Base-by-base conservation (phyloP, 2,888 invertebrate genomes). In the Macrosoma leucophasiata region DNA sequence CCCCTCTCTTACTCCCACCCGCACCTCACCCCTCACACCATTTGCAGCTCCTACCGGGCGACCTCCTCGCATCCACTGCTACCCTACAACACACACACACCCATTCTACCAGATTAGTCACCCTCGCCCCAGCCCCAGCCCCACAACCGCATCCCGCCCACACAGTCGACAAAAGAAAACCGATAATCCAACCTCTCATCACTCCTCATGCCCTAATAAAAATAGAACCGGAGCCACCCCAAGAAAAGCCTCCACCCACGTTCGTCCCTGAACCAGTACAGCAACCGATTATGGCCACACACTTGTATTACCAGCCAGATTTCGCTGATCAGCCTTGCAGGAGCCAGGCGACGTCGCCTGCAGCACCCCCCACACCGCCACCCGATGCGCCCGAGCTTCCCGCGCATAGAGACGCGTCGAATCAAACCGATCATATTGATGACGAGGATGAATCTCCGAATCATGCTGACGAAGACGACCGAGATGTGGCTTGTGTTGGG, bases 341-440 rank as follows among this genome's bases (percentile, higher is more conserved):
- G 36, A 78, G 79, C 48, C 81, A 78, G 42, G 81, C 81, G 3
- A 78, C 90, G 11, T 90, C 90, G 0, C 90, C 91, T 0, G 88
- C 87, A 1, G 88, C 88, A 1, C 82, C 86, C 0, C 74, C 84
- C 1, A 77, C 86, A 14, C 75, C 81, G 12, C 79, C 86, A 9
- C 85, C 87, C 36, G 84, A 84, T 38, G 75, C 75, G 2, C 79
- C 87, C 1, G 88, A 88, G 40, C 78, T 84, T 3, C 88, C 89
- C 17, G 92, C 91, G n/a, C 93, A 81, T 22, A 70, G 88, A 62
- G 93, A 94, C 55, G 93, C 93, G 0, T 92, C 92, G 30, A 94
- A 93, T 59, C 94, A 94, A 73, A 94, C 94, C 0, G 93, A 94
- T 55, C 89, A 91, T 11, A 89, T 91, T 0, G 87, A 88, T 52